These are phyloP conservation scores for Catostylus mosaicus DNA, from an alignment of 30 jellyfish, hydroid and myxozoan species.

Conservation along the genomic window DNA sequence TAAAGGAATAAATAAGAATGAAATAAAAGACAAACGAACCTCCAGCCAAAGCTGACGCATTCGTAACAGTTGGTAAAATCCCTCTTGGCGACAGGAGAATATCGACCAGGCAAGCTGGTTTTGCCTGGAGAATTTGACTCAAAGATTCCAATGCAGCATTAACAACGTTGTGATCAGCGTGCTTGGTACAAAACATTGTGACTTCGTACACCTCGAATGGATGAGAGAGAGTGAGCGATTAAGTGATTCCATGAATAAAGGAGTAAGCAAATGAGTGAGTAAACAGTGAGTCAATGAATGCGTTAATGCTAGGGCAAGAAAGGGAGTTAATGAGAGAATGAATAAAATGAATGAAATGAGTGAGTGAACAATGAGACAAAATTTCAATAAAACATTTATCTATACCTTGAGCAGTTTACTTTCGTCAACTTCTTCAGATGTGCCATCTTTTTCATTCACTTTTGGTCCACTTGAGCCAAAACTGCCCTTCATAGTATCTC, in stretches of 20 bases:
- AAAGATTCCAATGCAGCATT: slow-evolving; percentile 93
- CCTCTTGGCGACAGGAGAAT: slow-evolving; percentile 91
- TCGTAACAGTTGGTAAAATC: slow-evolving; percentile 88
- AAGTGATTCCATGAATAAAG: too few species aligned
- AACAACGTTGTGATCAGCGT: slow-evolving; percentile 93
- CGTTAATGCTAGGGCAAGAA: too few species aligned
- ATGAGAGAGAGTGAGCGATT: not conserved
- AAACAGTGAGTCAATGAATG: too few species aligned
- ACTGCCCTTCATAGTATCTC: slow-evolving; percentile 82
- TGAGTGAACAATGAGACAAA: too few species aligned
- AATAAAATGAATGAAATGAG: too few species aligned
- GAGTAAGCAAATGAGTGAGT: too few species aligned
- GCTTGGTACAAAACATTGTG: slow-evolving; percentile 94
- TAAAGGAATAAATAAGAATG: not conserved
- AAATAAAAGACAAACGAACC: slow-evolving; percentile 1
- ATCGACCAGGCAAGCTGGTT: slow-evolving; percentile 60
- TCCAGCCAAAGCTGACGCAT: slow-evolving; percentile 43
- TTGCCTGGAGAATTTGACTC: slow-evolving; percentile 77
- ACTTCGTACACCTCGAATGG: slow-evolving; percentile 84
- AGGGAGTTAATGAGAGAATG: too few species aligned
- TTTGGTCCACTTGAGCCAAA: slow-evolving; percentile 60
- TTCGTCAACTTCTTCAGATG: slow-evolving; percentile 51
- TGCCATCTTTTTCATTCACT: slow-evolving; percentile 32
- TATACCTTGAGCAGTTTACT: slow-evolving; percentile 83
- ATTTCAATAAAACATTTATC: too few species aligned